Evolutionary conservation across 2,888 invertebrate genomes (phyloP), one percentile per base, ranked within the genome.

Genomic region (Tenthredo scrophulariae): DNA sequence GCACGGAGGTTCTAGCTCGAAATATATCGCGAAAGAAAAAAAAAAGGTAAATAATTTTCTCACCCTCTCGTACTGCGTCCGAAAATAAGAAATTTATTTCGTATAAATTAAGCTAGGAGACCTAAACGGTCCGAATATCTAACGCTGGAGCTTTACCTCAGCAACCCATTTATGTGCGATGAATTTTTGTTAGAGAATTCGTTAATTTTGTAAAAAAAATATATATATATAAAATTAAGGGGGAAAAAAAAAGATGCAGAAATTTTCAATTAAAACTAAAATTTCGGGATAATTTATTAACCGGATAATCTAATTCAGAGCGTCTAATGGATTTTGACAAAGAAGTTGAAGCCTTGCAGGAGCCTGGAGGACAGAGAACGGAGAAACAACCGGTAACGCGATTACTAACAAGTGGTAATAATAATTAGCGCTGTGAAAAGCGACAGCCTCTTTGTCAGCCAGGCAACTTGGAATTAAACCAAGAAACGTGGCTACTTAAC

Each of bases 371-470:
- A 67, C 26, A 33, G 33, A 67, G 33, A 67, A 33, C 33, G 13
- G 18, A 80, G 80, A 62, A 40, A 37, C 58, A 80, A 80, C 80
- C 62, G 85, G 74, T 43, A 82, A 85, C 74, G 86, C 86, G 87
- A 89, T 87, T 87, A 87, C 85, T 82, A 87, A 87, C 87, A 85
- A 88, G 62, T 86, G 88, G 87, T 87, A 86, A 88, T 88, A 87
- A 89, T 87, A 88, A 88, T 88, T 88, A 87, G 86, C 86, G 85
- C 40, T 37, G 65, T 43, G 70, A 72, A 74, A 72, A 2, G 82
- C 43, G 85, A 85, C 79, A 82, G 79, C 50, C 82, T 75, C 62
- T 46, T 80, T 40, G 65, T 40, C 67, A 75, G 22, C 67, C 26
- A 26, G 50, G 85, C 13, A 29, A 29, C 50, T 80, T 62, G 58